These are phyloP conservation scores for Eira barbara DNA, from an alignment of 2,113 vertebrate species.

Conservation along the genomic window DNA sequence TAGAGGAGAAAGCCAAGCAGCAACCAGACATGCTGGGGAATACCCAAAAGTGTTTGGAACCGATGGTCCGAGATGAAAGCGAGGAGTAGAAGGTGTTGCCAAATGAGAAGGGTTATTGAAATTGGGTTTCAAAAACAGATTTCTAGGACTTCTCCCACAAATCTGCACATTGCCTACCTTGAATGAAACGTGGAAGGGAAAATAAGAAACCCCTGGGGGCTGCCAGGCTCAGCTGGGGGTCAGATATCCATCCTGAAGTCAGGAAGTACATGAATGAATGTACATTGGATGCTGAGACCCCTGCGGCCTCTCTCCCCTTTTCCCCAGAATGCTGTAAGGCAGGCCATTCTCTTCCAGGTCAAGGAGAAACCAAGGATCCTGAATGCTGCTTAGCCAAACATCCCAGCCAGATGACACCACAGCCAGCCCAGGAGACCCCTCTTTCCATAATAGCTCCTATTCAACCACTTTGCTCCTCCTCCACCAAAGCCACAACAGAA, in stretches of 20 bases:
- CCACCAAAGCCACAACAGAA: neutral
- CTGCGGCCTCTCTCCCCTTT: neutral
- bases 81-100: neutral
- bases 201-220: neutral
- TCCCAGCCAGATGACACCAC: too few relatives aligned
- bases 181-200: neutral
- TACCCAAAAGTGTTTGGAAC: neutral
- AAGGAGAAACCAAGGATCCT: neutral
- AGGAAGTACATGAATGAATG: neutral
- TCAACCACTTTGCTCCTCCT: too few relatives aligned
- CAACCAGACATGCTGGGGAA: neutral
- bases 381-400: neutral
- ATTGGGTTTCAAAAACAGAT: neutral
- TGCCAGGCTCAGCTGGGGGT: neutral
- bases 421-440: neutral
- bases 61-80: neutral
- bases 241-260: neutral
- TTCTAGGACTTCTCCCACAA: neutral
- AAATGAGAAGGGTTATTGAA: neutral
- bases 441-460: neutral
- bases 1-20: neutral
- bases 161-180: neutral
- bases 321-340: neutral
- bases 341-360: neutral
- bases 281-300: neutral